Base-by-base conservation (phyloP, 1,140 invertebrate species). In the Dinoponera quadriceps region DNA sequence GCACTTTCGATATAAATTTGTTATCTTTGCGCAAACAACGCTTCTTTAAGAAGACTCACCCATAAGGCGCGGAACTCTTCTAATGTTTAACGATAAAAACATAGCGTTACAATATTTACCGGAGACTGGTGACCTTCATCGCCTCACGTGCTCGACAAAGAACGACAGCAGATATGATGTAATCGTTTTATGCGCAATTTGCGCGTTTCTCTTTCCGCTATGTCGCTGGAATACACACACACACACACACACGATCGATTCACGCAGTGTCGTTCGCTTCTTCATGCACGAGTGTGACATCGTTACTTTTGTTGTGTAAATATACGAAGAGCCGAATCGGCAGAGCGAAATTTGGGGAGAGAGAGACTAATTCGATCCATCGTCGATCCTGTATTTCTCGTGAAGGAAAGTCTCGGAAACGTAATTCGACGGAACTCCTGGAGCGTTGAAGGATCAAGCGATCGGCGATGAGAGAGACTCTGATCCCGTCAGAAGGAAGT, bases 101-200 rank as follows among this genome's bases (percentile, higher is more conserved):
- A 44, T 9, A 44, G 3, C 22, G 38, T 14, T 25, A 16, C 3
- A 20, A 18, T 22, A 22, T 68, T 68, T 51, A 9, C 49, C 4
- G 4, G 9, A 49, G 9, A 49, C 20, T 49, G 49, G 13, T 18
- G 13, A 11, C 16, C 18, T 55, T 54, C n/a, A 14, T 9, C 18
- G 16, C 18, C 14, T 27, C 25, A 3, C 29, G 7, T 55, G 18
- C n/a, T 9, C 1, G 57, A 27, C 48, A 62, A 65, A 29, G 18
- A 22, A 9, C 25, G 62, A 65, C 68, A 49, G 54, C 25, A 16
- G 25, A 44, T 55, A 38, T 59, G 49, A 86, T 75, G 60, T 66
- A 82, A 82, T 27, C 33, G 18, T 20, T 25, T 2, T 27, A 38
- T 0, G 44, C 55, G n/a, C 82, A 74, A 85, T 25, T 14, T 1